A percentile compares a stretch with the other conserved stretches of the same genome.
Conservation (phyloP, 2,888 invertebrate genomes). For the Phyllotreta striolata region DNA sequence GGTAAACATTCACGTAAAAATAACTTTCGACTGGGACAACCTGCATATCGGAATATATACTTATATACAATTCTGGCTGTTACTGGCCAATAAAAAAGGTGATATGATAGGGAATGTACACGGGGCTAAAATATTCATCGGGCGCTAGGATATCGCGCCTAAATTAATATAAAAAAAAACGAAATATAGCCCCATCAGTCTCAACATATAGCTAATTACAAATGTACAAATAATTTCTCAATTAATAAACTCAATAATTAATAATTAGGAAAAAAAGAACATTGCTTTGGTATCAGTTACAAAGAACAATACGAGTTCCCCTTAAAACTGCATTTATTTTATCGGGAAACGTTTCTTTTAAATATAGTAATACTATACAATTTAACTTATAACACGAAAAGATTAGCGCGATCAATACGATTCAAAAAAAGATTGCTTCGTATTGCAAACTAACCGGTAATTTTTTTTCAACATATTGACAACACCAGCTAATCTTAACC, state of each 20-base stretch:
- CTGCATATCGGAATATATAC: slow-evolving; percentile 40
- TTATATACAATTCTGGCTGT: slow-evolving; percentile 53
- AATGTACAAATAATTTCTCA: slow-evolving; percentile 55
- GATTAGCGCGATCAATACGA: slow-evolving; percentile 23
- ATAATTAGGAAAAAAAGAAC: slow-evolving; percentile 59
- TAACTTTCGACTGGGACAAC: slow-evolving; percentile 17
- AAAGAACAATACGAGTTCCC: slow-evolving; percentile 57
- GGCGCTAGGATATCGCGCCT: slow-evolving; percentile 15
- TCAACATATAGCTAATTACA: slow-evolving; percentile 61
- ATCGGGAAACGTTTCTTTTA: slow-evolving; percentile 36
- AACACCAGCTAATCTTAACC: slow-evolving; percentile 20
- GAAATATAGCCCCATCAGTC: slow-evolving; percentile 55
- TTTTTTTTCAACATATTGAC: slow-evolving; percentile 18
- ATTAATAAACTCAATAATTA: slow-evolving; percentile 59
- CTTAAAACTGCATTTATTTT: slow-evolving; percentile 42
- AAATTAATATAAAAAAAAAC: slow-evolving; percentile 22
- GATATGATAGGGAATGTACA: slow-evolving; percentile 62
- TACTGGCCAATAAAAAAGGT: slow-evolving; percentile 56
- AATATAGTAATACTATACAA: slow-evolving; percentile 42
- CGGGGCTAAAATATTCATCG: slow-evolving; percentile 49
- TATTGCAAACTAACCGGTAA: no score
- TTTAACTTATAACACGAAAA: slow-evolving; percentile 39
- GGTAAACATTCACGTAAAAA: background rate
- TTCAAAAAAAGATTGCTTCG: background rate
- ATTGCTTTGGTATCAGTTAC: slow-evolving; percentile 65